Base-by-base conservation (phyloP, 2,888 invertebrate genomes). In the Apodemia duryi region DNA sequence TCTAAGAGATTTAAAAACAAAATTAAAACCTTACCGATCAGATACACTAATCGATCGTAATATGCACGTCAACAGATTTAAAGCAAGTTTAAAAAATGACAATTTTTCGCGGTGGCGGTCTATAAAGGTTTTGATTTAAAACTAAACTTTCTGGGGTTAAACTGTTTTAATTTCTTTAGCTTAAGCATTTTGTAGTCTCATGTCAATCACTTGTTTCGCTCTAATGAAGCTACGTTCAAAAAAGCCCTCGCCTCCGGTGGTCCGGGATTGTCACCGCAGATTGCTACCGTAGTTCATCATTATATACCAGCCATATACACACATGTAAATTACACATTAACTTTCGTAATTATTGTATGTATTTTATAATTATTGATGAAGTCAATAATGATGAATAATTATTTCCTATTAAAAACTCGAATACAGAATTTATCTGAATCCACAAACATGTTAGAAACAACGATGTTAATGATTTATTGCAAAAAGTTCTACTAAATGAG, bases 221-320 rank as follows among this genome's bases (percentile, higher is more conserved):
- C 78, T 86, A 86, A 87, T 85, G 87, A 86, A 82, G 82, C 79
- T 63, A 46, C 63, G 63, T 49, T 84, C 82, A 88, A 89, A 89
- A 91, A 90, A 88, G 81, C 67, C 69, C 73, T 74, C 88, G 74
- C 76, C 82, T 77, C 84, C 82, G 88, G 91, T 89, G 89, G 89
- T 87, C 89, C 72, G 74, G 60, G 69, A 66, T 68, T 70, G 72
- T 69, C 72, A 70, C 69, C 65, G 71, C 64, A 64, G 63, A 64
- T 65, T 60, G 66, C 67, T 62, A 67, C 66, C 46, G 61, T 57
- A 46, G 61, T 49, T 61, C 66, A 67, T 68, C 72, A 72, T 73
- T 73, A 72, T 66, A 72, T 66, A 68, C 70, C 66, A 68, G 63
- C 69, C 67, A 68, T 43, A 43, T 11, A 43, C 2, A 43, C 10